Evolutionary conservation across 2,888 invertebrate species (phyloP), one percentile per base, ranked within the genome.

Genomic region (Ypsolopha scabrella): DNA sequence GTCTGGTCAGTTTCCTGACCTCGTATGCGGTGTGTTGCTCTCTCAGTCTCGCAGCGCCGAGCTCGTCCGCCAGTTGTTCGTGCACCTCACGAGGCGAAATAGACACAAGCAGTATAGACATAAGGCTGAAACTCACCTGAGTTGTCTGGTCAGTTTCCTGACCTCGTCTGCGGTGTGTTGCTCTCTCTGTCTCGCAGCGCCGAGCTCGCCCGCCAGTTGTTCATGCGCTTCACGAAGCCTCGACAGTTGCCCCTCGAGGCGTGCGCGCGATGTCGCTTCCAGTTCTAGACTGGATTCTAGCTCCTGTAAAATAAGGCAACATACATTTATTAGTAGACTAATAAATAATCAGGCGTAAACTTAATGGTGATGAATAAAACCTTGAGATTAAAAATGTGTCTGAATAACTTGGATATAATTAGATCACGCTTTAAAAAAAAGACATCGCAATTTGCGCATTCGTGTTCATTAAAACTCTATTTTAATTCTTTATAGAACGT

Each of bases 251-350:
- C 92, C 94, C 82, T 98, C 98, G 6, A 96, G 87, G n/a, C 97
- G 90, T 0, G 92, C 89, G 59, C 94, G 91, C 0, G 95, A 94
- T 0, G 97, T 95, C 64, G 93, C 93, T 68, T 98, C 98, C 60
- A 98, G 86, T 59, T 98, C 98, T 51, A 97, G 80, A 64, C 94
- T 94, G 2, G 96, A 94, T 73, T 98, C 97, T 53, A 98, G 78
- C 69, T 98, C 98, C 81, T 83, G 59, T 1, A 6, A 13, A 36
- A 0, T 10, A 7, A 9, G 36, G 3, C n/a, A 24, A 4, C 2
- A 24, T 24, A 24, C 24, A 24, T 24, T 24, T 24, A 24, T 24
- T 24, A 24, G 24, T 24, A 24, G n/a, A n/a, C n/a, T n/a, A n/a
- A n/a, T 4, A 24, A 24, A 24, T 24, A 24, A 24, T 24, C 24